These are phyloP conservation scores for Crossaster papposus DNA, from an alignment of 53 echinoderm and acorn worm genomes.

Conservation along the genomic window DNA sequence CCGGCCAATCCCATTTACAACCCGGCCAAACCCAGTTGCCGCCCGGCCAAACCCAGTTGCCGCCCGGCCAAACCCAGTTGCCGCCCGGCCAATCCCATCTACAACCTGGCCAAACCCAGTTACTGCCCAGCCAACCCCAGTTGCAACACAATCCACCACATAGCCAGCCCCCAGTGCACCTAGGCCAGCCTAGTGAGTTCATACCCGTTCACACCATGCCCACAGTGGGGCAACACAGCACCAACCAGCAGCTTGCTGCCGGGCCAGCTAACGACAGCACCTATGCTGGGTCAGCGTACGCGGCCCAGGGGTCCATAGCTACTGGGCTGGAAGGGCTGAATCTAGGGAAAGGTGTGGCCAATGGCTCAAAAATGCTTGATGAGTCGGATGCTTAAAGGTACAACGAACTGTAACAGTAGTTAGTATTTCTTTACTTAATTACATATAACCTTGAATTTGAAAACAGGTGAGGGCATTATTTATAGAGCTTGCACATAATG, in stretches of 20 bases:
- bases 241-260: background rate
- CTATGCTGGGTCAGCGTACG: background rate
- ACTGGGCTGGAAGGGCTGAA: constrained; percentile 21
- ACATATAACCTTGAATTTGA: too few relatives aligned
- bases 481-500: too few relatives aligned
- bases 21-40: too few relatives aligned
- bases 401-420: background rate
- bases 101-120: background rate
- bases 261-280: constrained; percentile 21
- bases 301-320: background rate
- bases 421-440: background rate
- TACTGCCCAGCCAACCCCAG: background rate
- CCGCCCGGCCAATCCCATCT: too few relatives aligned
- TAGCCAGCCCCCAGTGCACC: background rate
- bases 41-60: too few relatives aligned
- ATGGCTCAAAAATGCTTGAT: background rate
- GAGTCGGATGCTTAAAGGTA: constrained; percentile 41
- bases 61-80: too few relatives aligned
- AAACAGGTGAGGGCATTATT: too few relatives aligned
- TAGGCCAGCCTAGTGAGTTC: background rate
- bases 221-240: background rate
- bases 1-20: too few relatives aligned
- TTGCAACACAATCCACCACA: background rate
- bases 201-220: constrained; percentile 43
- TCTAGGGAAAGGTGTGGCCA: background rate